Percentiles rank a stretch among this genome's conserved stretches.
These are phyloP conservation scores for Erithacus rubecula DNA, from an alignment of 2,797 vertebrate species.

Conservation along the genomic window DNA sequence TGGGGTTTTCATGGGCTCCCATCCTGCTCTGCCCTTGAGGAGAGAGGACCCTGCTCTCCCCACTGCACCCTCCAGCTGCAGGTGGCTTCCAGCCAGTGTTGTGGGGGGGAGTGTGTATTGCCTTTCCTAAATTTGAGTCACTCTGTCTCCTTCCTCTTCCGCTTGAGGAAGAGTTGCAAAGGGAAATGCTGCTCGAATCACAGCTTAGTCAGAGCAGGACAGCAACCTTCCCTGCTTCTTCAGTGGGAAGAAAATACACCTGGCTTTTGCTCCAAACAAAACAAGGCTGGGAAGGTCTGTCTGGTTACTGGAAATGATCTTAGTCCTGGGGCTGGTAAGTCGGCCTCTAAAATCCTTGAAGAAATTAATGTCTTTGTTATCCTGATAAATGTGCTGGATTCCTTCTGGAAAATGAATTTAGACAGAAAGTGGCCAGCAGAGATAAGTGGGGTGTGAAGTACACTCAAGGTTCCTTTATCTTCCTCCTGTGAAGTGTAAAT, in stretches of 20 bases:
- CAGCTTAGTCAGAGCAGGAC: not conserved
- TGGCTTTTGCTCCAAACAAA: conserved; percentile 27
- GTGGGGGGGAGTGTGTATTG: not conserved
- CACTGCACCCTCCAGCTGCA: not conserved
- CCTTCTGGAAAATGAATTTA: conserved; percentile 1
- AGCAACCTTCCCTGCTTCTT: not conserved
- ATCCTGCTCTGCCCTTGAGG: not conserved
- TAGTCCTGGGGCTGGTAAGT: not conserved
- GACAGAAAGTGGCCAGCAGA: not conserved
- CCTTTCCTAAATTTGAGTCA: conserved; percentile 28
- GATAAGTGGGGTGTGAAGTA: not conserved
- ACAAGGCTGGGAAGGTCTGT: not conserved
- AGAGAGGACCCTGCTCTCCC: not conserved
- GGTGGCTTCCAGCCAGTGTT: not conserved
- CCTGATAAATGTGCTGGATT: not conserved
- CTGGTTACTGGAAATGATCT: conserved; percentile 29
- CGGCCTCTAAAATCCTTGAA: not conserved
- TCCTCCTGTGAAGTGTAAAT: not conserved
- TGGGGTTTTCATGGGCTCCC: not conserved
- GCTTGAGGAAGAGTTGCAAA: not conserved
- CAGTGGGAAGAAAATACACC: conserved; percentile 8
- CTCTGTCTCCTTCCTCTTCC: conserved; percentile 37
- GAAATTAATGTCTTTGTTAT: not conserved
- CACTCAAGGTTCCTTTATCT: not conserved
- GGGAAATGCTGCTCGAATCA: not conserved